Evolutionary conservation across 2,797 vertebrate species (phyloP).

Genomic region (Mustela erminea): DNA sequence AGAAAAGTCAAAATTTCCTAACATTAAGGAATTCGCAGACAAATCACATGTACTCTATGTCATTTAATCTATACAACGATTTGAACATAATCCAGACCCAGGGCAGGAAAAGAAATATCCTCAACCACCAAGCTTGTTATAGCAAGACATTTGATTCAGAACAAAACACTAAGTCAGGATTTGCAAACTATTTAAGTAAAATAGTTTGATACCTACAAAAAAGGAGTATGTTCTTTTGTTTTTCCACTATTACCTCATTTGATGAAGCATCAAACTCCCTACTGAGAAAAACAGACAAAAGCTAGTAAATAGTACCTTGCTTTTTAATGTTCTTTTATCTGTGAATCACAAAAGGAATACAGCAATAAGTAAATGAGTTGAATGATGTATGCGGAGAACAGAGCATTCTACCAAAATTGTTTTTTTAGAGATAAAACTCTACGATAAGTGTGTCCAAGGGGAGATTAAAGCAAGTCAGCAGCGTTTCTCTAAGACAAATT

Average conservation of each 20-base stretch:
- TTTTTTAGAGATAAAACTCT: conserved; percentile 83
- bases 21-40: conserved; percentile 78
- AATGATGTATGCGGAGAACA: conserved; percentile 82
- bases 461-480: conserved; percentile 78
- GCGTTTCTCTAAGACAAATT: conserved; percentile 74
- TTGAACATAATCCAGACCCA: conserved; percentile 80
- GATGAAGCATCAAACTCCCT: conserved; percentile 74
- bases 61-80: conserved; percentile 81
- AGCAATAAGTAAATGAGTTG: conserved; percentile 84
- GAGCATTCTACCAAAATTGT: conserved; percentile 80
- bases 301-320: conserved; percentile 79
- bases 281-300: conserved; percentile 80
- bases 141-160: conserved; percentile 77
- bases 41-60: conserved; percentile 72
- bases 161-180: conserved; percentile 81
- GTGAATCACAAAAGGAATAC: conserved; percentile 83
- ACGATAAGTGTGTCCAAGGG: conserved; percentile 79
- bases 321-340: conserved; percentile 85
- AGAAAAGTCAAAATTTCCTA: conserved; percentile 83
- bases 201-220: conserved; percentile 79
- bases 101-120: conserved; percentile 59
- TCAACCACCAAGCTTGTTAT: conserved; percentile 68
- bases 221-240: conserved; percentile 78
- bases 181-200: conserved; percentile 83
- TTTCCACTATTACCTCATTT: conserved; percentile 73